A percentile compares a stretch with the other conserved stretches of the same genome.
Conservation (phyloP, 2,888 invertebrate genomes). For the Ceraclea dissimilis region DNA sequence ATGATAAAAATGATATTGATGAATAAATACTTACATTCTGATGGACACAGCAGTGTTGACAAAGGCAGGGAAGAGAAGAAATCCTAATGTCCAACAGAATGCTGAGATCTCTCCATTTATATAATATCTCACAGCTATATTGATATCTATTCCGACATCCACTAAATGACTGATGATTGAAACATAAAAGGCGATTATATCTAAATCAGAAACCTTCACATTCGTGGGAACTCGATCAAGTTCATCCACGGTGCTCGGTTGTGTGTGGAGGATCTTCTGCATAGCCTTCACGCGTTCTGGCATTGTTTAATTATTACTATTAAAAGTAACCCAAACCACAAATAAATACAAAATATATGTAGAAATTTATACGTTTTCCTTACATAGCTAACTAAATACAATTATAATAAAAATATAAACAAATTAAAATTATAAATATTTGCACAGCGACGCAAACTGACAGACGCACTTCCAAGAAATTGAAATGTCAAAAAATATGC, state of each 20-base stretch:
- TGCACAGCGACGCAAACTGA: too few species aligned
- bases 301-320: slow-evolving; percentile 13
- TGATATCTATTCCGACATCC: slow-evolving; percentile 62
- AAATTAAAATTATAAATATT: too few species aligned
- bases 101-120: slow-evolving; percentile 47
- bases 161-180: slow-evolving; percentile 63
- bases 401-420: too few species aligned
- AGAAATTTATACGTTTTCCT: too few species aligned
- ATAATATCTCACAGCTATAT: slow-evolving; percentile 60
- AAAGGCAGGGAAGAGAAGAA: slow-evolving; percentile 66
- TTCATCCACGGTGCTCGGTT: slow-evolving; percentile 39
- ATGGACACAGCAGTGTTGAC: slow-evolving; percentile 68
- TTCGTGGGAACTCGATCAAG: slow-evolving; percentile 53
- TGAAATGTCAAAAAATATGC: too few species aligned
- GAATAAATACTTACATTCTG: slow-evolving; percentile 62
- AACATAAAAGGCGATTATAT: slow-evolving; percentile 56
- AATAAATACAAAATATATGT: too few species aligned
- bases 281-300: slow-evolving; percentile 17
- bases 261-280: slow-evolving; percentile 15
- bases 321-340: neutral
- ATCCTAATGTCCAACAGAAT: slow-evolving; percentile 61
- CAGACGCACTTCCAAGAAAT: too few species aligned
- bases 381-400: too few species aligned
- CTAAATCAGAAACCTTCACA: slow-evolving; percentile 51
- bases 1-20: too few species aligned